Conservation (phyloP, 37 sponge, comb jelly and placozoan genomes). For the Mnemiopsis leidyi region DNA sequence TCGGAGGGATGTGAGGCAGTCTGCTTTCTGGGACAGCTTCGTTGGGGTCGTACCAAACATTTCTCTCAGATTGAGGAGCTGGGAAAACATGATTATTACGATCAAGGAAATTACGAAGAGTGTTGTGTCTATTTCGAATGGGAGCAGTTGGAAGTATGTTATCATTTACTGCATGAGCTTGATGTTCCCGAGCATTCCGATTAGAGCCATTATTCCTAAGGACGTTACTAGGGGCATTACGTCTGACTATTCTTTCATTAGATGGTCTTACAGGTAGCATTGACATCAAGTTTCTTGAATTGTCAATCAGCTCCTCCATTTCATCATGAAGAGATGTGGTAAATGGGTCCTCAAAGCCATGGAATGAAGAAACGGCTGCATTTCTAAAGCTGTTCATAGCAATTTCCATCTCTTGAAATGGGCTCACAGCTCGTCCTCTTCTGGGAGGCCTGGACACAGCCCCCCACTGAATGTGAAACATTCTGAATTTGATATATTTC, state of each 20-base stretch:
- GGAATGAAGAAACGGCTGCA: background rate
- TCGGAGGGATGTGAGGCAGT: conserved; percentile 31
- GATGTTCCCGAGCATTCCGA: background rate
- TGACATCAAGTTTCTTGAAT: conserved; percentile 45
- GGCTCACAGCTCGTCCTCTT: background rate
- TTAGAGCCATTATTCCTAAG: background rate
- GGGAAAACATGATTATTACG: conserved; percentile 54
- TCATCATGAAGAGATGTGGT: conserved; percentile 18
- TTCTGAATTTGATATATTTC: background rate
- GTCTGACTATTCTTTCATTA: background rate
- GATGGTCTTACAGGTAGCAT: background rate
- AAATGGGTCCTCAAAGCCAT: background rate
- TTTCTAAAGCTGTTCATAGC: conserved; percentile 16
- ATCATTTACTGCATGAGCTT: no score
- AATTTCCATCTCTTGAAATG: conserved; percentile 32
- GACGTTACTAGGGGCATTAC: background rate
- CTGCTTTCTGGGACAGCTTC: conserved; percentile 12
- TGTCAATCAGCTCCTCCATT: conserved; percentile 9
- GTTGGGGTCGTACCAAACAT: conserved; percentile 36
- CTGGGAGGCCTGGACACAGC: background rate
- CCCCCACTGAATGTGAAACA: background rate
- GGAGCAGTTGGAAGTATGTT: background rate
- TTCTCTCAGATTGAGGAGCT: conserved; percentile 32
- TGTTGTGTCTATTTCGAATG: background rate
- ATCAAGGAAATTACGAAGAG: background rate